Evolutionary conservation across 2,113 vertebrate genomes (phyloP).

Genomic region (Brienomyrus brachyistius): DNA sequence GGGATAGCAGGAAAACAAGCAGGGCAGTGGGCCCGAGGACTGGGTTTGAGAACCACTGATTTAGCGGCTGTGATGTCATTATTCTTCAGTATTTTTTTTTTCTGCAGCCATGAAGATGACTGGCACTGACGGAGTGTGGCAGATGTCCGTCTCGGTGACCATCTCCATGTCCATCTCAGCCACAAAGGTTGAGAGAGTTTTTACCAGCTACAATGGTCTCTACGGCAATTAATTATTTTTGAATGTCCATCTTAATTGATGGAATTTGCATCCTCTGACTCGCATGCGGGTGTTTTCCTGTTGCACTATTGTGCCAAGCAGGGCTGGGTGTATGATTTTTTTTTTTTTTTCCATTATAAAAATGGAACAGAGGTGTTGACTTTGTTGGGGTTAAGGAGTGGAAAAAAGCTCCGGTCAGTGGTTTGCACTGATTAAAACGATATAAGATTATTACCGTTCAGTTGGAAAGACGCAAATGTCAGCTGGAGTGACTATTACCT

Average conservation of each 20-base stretch:
- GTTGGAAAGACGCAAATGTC: neutral
- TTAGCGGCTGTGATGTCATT: neutral
- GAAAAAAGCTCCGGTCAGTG: neutral
- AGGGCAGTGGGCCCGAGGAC: too few species aligned
- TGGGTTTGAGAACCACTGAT: neutral
- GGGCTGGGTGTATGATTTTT: neutral
- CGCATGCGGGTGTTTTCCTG: neutral
- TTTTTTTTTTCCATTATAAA: neutral
- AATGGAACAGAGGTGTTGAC: neutral
- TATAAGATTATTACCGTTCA: neutral
- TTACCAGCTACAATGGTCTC: constrained; percentile 30
- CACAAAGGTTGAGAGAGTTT: constrained; percentile 15
- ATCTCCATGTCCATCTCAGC: neutral
- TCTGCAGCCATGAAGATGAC: neutral
- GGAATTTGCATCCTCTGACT: neutral
- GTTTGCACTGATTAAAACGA: neutral
- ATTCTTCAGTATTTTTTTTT: neutral
- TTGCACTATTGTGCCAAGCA: neutral
- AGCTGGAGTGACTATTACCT: neutral
- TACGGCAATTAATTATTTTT: neutral
- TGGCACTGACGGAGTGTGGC: neutral
- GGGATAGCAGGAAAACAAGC: too few species aligned
- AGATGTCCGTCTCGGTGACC: neutral
- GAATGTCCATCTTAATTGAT: neutral
- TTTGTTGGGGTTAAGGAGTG: neutral